Conservation (phyloP, 2,888 invertebrate species). For the Drosophila aldrichi region DNA sequence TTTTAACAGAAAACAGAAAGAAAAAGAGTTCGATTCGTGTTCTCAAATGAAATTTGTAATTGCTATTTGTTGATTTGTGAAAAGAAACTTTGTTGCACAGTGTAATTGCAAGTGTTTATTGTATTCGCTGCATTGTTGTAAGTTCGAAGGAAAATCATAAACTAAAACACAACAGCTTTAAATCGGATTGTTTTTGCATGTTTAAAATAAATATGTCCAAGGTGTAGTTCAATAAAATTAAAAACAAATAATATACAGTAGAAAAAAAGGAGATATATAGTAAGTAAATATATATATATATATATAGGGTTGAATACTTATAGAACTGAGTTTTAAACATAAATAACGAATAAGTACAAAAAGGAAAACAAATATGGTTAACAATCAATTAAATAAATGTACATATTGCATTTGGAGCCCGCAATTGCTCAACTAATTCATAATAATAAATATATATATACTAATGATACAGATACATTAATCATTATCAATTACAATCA, state of each 20-base stretch:
- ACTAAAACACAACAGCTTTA: conserved; percentile 17
- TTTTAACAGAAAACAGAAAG: conserved; percentile 19
- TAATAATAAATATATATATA: conserved; percentile 33
- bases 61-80: neutral
- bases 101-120: conserved; percentile 32
- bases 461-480: conserved; percentile 26
- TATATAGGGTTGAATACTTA: neutral
- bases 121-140: conserved; percentile 30
- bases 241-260: conserved; percentile 32
- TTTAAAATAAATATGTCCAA: conserved; percentile 43
- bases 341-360: conserved; percentile 67
- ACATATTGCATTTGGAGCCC: conserved; percentile 52
- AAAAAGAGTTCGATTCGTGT: neutral
- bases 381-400: conserved; percentile 59
- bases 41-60: neutral
- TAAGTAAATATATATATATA: neutral
- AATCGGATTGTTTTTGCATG: conserved; percentile 26
- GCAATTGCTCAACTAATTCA: conserved; percentile 44
- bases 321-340: conserved; percentile 57
- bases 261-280: conserved; percentile 6
- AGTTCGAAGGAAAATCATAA: neutral
- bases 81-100: conserved; percentile 42
- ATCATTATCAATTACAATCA: conserved; percentile 32
- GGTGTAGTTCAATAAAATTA: conserved; percentile 35
- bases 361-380: conserved; percentile 64